These are phyloP conservation scores for Xestia sexstrigata DNA, from an alignment of 2,888 invertebrate genomes.

Conservation along the genomic window DNA sequence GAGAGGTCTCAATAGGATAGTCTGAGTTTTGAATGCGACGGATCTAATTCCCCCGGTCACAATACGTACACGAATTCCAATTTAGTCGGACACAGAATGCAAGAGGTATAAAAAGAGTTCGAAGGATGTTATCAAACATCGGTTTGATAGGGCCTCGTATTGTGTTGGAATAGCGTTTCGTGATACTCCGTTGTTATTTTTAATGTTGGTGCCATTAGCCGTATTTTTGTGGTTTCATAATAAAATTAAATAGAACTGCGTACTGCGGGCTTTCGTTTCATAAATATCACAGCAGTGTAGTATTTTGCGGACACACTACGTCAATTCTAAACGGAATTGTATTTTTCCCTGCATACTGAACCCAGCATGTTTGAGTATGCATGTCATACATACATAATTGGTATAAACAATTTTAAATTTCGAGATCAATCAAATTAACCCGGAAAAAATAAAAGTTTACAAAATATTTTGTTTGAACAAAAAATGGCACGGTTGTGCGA, in stretches of 20 bases:
- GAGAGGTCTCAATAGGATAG: conserved; percentile 89
- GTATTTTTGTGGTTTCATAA: conserved; percentile 54
- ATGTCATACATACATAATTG: conserved; percentile 43
- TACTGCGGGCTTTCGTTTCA: conserved; percentile 24
- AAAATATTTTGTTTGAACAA: conserved; percentile 68
- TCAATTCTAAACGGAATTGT: conserved; percentile 11
- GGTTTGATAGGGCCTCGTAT: conserved; percentile 74
- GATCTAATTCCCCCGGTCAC: conserved; percentile 88
- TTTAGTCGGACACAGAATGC: conserved; percentile 82
- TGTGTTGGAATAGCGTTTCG: conserved; percentile 72
- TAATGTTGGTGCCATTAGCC: conserved; percentile 60
- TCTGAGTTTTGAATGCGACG: conserved; percentile 87
- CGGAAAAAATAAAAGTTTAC: conserved; percentile 67
- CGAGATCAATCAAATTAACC: conserved; percentile 64
- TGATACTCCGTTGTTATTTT: conserved; percentile 69
- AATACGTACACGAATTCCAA: conserved; percentile 86
- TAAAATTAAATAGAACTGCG: conserved; percentile 43
- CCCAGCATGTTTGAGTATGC: conserved; percentile 19
- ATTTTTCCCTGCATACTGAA: not conserved
- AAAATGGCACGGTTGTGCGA: conserved; percentile 62
- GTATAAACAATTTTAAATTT: conserved; percentile 43
- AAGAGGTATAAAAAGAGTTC: conserved; percentile 77
- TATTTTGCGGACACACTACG: conserved; percentile 8
- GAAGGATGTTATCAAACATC: conserved; percentile 79
- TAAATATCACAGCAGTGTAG: not conserved